Evolutionary conservation across 2,888 invertebrate genomes (phyloP).

Genomic region (Polydesmus complanatus): DNA sequence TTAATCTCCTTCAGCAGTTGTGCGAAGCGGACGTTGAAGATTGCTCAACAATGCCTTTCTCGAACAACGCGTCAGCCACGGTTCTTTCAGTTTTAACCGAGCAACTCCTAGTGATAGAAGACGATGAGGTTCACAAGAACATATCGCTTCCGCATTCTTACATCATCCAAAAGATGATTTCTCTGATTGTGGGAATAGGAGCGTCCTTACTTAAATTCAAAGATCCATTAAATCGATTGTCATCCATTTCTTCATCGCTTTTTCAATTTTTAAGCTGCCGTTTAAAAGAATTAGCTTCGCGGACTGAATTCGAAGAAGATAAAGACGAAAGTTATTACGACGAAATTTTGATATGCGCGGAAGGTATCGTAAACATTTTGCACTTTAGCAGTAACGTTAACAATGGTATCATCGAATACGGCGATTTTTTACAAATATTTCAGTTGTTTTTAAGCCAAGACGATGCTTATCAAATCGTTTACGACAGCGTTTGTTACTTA

Average conservation of each 20-base stretch:
- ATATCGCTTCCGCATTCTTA: background rate
- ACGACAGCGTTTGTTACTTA: background rate
- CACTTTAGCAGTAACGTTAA: background rate
- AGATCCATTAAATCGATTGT: background rate
- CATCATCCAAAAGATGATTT: background rate
- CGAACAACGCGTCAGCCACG: background rate
- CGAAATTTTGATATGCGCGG: too few species aligned
- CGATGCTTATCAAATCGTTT: background rate
- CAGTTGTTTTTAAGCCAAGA: background rate
- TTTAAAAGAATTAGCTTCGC: background rate
- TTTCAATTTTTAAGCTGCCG: background rate
- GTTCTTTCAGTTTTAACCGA: background rate
- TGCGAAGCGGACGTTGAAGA: background rate
- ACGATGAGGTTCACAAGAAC: background rate
- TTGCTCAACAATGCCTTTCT: background rate
- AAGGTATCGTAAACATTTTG: background rate
- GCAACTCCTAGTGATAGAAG: background rate
- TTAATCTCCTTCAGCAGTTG: background rate
- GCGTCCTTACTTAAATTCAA: background rate
- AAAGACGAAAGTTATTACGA: background rate
- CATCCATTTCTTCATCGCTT: background rate
- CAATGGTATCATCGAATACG: background rate
- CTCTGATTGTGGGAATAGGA: background rate
- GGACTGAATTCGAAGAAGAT: background rate
- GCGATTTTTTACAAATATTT: background rate